Evolutionary conservation across 2,113 vertebrate species (phyloP), one percentile per base, ranked within the genome.

Genomic region (Oryzias curvinotus): DNA sequence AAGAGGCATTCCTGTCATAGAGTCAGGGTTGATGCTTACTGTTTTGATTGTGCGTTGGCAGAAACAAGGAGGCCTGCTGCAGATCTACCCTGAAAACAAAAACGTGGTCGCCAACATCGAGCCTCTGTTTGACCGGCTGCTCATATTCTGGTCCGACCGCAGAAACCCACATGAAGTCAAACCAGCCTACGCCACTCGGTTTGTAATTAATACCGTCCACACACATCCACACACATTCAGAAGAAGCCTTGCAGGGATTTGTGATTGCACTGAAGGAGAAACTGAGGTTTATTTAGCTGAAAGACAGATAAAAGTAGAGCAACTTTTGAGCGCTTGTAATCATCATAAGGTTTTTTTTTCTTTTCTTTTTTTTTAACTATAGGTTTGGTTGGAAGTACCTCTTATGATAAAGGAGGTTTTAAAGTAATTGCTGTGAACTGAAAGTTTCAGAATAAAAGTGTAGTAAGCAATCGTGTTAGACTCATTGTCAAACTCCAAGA

Each of bases 61-160:
- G 95, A 91, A 91, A 75, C 93, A 96, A 5, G 95, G 95, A 0
- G 95, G 95, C 47, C 65, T 95, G 66, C 85, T 97, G 74, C 95
- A 96, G 87, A 94, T 97, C 58, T 96, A 91, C 71, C 95, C 95
- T 0, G 93, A 96, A 74, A 93, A 94, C 14, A 93, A 92, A 56
- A 93, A 91, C 0, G 92, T 93, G 57, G 94, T 96, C 0, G 95
- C 95, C 25, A 96, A 92, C 84, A 95, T 97, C 0, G 95, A 96
- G 69, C 95, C 95, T 6, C 59, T 93, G 49, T 96, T 96, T 75
- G 94, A 97, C 79, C 90, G 95, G 16, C 86, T 97, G 88, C 93
- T 97, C 19, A 91, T 97, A 82, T 97, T 97, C 92, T 96, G 95
- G 95, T 97, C 95, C 0, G 95, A 97, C 76, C 92, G 95, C 60